phyloP scores from a whole-genome alignment of 2,888 invertebrate genomes.

The Agrilus biguttatus region DNA sequence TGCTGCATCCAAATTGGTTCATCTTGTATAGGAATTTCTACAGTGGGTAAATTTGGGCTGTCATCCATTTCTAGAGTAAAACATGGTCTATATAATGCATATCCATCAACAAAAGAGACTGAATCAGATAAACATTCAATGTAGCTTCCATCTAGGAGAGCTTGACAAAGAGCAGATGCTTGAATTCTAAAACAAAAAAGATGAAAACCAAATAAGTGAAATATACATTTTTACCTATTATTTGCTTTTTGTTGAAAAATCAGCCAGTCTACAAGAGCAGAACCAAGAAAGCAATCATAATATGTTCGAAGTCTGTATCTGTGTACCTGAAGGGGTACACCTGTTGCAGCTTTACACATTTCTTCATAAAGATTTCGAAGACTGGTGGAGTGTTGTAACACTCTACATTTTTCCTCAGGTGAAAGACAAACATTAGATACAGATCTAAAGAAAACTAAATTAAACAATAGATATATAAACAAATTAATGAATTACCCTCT shows the following conservation, averaged over 20 bases:
- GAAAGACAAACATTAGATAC: constrained; percentile 29
- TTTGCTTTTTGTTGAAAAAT: constrained; percentile 62
- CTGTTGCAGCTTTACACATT: constrained; percentile 33
- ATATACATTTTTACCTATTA: constrained; percentile 40
- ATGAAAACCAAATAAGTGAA: neutral
- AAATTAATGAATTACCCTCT: constrained; percentile 24
- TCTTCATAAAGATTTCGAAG: constrained; percentile 48
- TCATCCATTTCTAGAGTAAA: constrained; percentile 16
- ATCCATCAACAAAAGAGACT: constrained; percentile 33
- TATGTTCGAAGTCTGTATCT: constrained; percentile 60
- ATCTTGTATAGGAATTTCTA: constrained; percentile 28
- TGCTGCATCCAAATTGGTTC: constrained; percentile 53
- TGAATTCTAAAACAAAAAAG: constrained; percentile 40
- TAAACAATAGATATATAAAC: neutral
- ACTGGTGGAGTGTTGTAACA: constrained; percentile 42
- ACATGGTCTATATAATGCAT: constrained; percentile 33
- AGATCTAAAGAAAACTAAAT: constrained; percentile 18
- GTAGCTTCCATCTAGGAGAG: constrained; percentile 59
- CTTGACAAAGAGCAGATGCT: constrained; percentile 64
- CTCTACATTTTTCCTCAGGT: constrained; percentile 38
- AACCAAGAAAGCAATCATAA: constrained; percentile 62
- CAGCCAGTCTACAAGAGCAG: constrained; percentile 73
- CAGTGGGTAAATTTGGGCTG: constrained; percentile 15
- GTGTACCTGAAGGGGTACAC: constrained; percentile 44
- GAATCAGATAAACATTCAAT: constrained; percentile 52